Evolutionary conservation across 2,113 vertebrate genomes (phyloP).

Genomic region (Onychostruthus taczanowskii): DNA sequence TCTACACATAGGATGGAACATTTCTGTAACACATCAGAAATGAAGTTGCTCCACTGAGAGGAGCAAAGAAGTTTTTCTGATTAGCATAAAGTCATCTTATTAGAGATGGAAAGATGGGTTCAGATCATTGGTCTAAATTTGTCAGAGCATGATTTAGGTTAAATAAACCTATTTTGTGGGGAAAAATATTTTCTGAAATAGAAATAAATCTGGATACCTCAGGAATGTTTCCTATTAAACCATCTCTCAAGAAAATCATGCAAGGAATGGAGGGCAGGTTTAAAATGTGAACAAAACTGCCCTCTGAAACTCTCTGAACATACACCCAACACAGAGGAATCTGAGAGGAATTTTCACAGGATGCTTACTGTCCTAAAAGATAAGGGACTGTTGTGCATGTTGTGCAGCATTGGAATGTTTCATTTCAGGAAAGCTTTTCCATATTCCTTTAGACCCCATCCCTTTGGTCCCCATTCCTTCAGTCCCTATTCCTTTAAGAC

Average conservation of each 20-base stretch:
- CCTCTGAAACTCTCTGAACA: neutral
- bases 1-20: neutral
- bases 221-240: neutral
- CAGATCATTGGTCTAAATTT: neutral
- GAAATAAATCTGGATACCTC: neutral
- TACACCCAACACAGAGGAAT: accelerated
- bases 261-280: neutral
- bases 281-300: neutral
- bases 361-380: neutral
- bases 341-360: neutral
- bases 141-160: neutral
- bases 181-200: neutral
- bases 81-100: neutral
- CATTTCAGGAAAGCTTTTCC: neutral
- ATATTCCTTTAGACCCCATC: neutral
- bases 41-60: neutral
- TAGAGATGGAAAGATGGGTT: neutral
- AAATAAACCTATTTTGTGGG: neutral
- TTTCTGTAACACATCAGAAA: neutral
- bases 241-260: neutral
- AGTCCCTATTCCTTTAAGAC: neutral
- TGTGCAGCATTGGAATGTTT: neutral
- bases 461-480: neutral
- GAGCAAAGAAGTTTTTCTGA: neutral
- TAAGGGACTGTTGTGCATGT: neutral